Evolutionary conservation across 2,797 vertebrate genomes (phyloP).

Genomic region (Hylomyscus alleni): DNA sequence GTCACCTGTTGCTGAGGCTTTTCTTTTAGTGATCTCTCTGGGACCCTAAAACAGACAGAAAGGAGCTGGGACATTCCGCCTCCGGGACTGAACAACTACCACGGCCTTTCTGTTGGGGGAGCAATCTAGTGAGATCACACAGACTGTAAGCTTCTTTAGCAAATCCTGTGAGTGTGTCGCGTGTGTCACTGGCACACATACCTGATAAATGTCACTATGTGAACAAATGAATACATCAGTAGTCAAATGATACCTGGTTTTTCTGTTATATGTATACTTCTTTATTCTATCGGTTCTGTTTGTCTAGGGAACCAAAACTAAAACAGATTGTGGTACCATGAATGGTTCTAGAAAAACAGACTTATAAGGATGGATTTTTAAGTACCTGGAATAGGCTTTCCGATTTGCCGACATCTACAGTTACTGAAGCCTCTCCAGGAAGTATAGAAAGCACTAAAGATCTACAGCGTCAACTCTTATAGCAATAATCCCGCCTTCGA

Average conservation of each 20-base stretch:
- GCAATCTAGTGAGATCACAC: background rate
- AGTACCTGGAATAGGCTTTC: background rate
- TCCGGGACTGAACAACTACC: background rate
- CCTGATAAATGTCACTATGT: background rate
- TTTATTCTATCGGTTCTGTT: background rate
- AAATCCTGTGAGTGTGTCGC: background rate
- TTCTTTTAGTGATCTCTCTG: background rate
- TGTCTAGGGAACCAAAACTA: background rate
- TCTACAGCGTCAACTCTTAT: too few relatives aligned
- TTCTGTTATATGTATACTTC: background rate
- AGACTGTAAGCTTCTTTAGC: background rate
- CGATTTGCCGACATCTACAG: background rate
- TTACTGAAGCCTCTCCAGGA: background rate
- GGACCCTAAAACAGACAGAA: background rate
- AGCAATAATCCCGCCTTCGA: too few relatives aligned
- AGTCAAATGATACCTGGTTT: background rate
- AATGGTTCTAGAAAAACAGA: background rate
- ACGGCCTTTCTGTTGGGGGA: background rate
- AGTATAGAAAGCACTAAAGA: background rate
- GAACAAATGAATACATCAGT: background rate
- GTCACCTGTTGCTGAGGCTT: background rate
- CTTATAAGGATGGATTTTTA: background rate
- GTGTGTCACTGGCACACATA: background rate
- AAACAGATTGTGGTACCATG: background rate
- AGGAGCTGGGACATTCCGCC: background rate